These are phyloP conservation scores for Porites lutea DNA, from an alignment of 64 coral and sea anemone genomes.

Conservation along the genomic window DNA sequence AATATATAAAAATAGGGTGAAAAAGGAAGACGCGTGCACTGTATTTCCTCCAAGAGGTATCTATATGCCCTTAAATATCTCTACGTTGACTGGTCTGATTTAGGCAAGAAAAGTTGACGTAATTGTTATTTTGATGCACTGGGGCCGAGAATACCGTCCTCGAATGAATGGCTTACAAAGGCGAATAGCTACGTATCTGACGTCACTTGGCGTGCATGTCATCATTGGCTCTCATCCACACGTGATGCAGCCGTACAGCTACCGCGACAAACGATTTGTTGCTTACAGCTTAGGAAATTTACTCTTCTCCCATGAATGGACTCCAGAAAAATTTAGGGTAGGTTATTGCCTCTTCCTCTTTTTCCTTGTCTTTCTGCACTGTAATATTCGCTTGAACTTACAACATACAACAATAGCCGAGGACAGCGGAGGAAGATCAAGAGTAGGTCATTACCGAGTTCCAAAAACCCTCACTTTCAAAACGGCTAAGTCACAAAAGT, in stretches of 20 bases:
- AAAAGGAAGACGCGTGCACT: no score
- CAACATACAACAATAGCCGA: no score
- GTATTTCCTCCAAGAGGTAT: no score
- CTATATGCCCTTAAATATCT: background rate
- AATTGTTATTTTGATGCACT: slow-evolving; percentile 29
- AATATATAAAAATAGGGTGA: no score
- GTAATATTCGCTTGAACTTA: no score
- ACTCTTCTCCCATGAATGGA: slow-evolving; percentile 3
- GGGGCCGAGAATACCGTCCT: slow-evolving; percentile 12
- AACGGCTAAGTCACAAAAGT: no score
- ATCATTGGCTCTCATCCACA: slow-evolving; percentile 64
- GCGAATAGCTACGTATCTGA: slow-evolving; percentile 6
- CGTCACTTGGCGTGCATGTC: slow-evolving; percentile 43
- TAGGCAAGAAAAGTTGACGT: slow-evolving; percentile 30
- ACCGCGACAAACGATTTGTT: slow-evolving; percentile 11
- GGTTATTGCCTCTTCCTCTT: background rate
- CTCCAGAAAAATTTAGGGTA: background rate
- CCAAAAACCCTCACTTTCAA: no score
- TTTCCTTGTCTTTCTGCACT: background rate
- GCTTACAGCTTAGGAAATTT: slow-evolving; percentile 67
- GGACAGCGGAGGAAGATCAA: no score
- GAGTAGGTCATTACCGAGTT: no score
- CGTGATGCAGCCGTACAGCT: slow-evolving; percentile 34
- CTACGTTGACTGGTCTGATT: background rate
- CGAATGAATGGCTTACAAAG: background rate